Base-by-base conservation (phyloP, 2,113 vertebrate genomes). In the Peucedramus taeniatus region DNA sequence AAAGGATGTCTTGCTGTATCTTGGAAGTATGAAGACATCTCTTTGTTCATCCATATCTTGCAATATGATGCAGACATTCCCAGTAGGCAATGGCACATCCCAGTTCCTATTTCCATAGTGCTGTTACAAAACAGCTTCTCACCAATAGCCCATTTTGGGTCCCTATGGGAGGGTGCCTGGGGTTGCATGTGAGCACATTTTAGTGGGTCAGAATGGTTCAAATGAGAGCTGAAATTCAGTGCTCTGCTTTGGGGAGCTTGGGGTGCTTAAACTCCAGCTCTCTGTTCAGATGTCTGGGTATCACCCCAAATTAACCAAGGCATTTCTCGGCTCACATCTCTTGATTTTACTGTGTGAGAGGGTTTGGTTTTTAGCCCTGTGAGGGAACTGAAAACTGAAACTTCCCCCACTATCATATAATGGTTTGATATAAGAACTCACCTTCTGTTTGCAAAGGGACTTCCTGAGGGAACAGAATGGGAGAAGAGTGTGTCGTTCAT, bases 391-490 rank as follows among this genome's bases (percentile, higher is more conserved):
- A 64, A 82, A 84, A 91, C 18, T 12, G 47, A 92, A 96, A 63
- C 30, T 50, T 76, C 39, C 6, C n/a, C 15, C 69, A 77, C 45
- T 27, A 24, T 50, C 23, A 39, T 24, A 13, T 20, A 61, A 54
- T 12, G 5, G 17, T 90, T 93, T 28, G 65, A 69, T 35, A 47
- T 5, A 82, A 65, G 53, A 77, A 98, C 99, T 99, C 97, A 99
- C 99, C 98, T 99, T 98, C 99, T 99, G 97, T 98, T 99, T 97
- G 99, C 98, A 97, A 99, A 99, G 83, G 99, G 99, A 94, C 99
- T 99, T 98, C 99, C 99, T 99, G 99, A 99, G 96, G 99, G 99
- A 97, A 99, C 99, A 78, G 99, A 99, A 97, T 99, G 99, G 94
- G 99, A 99, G 97, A 99, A 98, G 53, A 99, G 96, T 83, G 98